phyloP scores from a whole-genome alignment of 2,113 vertebrate genomes.

The Struthidea cinerea region DNA sequence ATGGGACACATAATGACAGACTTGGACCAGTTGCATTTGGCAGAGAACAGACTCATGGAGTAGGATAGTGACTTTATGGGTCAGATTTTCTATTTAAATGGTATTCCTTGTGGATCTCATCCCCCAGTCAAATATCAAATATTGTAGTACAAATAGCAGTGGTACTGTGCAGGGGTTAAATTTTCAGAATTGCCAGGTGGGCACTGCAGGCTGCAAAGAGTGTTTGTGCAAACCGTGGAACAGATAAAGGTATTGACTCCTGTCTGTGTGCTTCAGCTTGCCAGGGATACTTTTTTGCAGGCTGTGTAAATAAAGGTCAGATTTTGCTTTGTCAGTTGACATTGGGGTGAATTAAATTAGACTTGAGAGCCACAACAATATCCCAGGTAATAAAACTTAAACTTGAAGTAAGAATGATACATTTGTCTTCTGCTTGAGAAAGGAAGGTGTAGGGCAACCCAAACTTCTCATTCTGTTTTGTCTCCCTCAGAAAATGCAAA shows the following conservation, averaged over 20 bases:
- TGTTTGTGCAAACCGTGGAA: neutral
- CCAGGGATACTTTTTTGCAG: neutral
- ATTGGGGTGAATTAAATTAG: neutral
- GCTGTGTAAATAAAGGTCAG: neutral
- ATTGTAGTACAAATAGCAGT: neutral
- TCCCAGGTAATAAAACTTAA: neutral
- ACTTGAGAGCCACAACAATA: neutral
- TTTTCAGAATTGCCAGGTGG: neutral
- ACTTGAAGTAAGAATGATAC: neutral
- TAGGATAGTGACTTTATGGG: neutral
- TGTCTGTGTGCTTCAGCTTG: neutral
- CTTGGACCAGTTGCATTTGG: neutral
- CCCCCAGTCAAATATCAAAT: neutral
- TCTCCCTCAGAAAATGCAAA: neutral
- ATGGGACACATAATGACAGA: constrained; percentile 12
- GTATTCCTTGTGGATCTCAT: neutral
- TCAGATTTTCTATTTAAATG: neutral
- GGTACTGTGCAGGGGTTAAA: neutral
- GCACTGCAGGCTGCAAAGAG: neutral
- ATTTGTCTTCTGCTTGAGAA: neutral
- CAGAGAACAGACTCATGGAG: neutral
- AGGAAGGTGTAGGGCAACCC: neutral
- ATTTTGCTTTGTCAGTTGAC: neutral
- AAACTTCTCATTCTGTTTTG: neutral
- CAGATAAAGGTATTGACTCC: neutral